phyloP scores from a whole-genome alignment of 2,888 invertebrate genomes.

The Idaea dimidiata region DNA sequence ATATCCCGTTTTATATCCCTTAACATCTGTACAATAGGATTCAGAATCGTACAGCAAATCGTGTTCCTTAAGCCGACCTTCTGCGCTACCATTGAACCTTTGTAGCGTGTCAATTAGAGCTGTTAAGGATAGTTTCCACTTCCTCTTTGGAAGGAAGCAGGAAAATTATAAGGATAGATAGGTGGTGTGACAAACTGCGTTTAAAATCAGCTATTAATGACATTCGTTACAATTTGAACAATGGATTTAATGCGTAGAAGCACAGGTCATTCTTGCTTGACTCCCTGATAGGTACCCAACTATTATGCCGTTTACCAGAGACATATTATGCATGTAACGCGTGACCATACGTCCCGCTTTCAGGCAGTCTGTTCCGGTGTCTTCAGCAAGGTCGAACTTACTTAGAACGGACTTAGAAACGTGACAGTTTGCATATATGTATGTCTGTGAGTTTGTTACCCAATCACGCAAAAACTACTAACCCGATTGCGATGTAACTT shows the following conservation, averaged over 20 bases:
- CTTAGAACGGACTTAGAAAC: too few species aligned
- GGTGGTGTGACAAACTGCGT: conserved; percentile 2
- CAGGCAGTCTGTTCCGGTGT: too few species aligned
- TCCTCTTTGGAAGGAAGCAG: conserved; percentile 38
- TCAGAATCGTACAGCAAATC: neutral
- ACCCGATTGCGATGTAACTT: too few species aligned
- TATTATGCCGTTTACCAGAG: too few species aligned
- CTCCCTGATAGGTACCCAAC: neutral
- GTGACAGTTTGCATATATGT: too few species aligned
- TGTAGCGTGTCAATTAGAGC: conserved; percentile 42
- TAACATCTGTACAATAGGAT: neutral
- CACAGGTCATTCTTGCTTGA: neutral
- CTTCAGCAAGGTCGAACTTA: too few species aligned
- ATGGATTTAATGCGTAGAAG: neutral
- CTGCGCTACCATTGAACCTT: conserved; percentile 31
- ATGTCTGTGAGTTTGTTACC: too few species aligned
- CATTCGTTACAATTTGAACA: neutral
- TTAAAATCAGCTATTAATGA: neutral
- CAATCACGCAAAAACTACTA: too few species aligned
- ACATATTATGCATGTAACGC: too few species aligned
- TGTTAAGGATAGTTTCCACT: conserved; percentile 37
- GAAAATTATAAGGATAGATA: conserved; percentile 29
- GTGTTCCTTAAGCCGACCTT: conserved; percentile 12
- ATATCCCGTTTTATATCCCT: neutral
- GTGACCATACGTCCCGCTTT: too few species aligned